Evolutionary conservation across 2,888 invertebrate species (phyloP), one percentile per base, ranked within the genome.

Genomic region (Dicyrtoma fusca): DNA sequence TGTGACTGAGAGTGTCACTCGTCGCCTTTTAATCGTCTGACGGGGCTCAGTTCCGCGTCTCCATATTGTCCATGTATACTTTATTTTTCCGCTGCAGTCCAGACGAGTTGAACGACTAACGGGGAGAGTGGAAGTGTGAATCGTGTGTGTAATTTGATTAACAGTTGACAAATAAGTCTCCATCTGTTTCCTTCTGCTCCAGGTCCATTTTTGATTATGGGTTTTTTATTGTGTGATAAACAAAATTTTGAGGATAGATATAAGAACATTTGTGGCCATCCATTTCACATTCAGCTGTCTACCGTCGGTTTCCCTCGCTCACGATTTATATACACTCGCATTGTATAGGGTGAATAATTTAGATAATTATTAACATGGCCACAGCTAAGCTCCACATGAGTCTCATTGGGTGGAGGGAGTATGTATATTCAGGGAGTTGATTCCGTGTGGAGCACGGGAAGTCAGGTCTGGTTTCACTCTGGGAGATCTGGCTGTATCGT

Each of bases 211-310:
- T 63, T 63, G 62, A 63, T 63, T 63, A 63, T 63, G 44, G 45
- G 44, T 45, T 63, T 63, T 63, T 63, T 63, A 63, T 63, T 63
- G 62, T 44, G 13, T 63, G 62, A 63, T 63, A 63, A 63, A 63
- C 45, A 63, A 63, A 42, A 63, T 11, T 19, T 44, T 17, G 44
- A 44, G 62, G 21, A 6, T 1, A 51, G 65, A 34, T 34, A 26
- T 23, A 57, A 11, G 61, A 51, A 65, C 51, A 65, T 65, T 65
- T 65, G 65, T 63, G 62, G 62, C 62, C 45, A 19, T 44, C 42
- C 17, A 63, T 57, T 57, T 57, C 57, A 25, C 57, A 14, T 57
- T 25, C 25, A 10, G 25, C 25, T 57, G 57, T 25, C 57, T 57
- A 14, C 25, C 26, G 25, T 25, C 25, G 10, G 53, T 34, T 34